phyloP scores from a whole-genome alignment of 64 coral and sea anemone genomes.

The Actinia tenebrosa region DNA sequence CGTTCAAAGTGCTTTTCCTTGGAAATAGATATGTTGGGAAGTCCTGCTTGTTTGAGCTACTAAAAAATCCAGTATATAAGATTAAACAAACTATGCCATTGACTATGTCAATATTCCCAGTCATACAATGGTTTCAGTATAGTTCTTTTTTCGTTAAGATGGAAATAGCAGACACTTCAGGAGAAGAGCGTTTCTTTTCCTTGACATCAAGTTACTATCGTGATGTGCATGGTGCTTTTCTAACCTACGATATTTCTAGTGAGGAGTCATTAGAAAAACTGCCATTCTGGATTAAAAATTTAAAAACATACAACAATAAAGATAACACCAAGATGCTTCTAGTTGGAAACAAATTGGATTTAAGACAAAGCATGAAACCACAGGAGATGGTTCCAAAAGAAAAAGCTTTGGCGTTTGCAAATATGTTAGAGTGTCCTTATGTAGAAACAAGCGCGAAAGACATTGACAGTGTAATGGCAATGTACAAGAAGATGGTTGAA shows the following conservation, averaged over 20 bases:
- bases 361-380: not conserved
- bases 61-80: not conserved
- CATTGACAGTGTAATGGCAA: not conserved
- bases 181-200: constrained; percentile 13
- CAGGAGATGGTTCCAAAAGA: not conserved
- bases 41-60: constrained; percentile 4
- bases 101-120: too few species aligned
- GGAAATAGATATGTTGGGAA: constrained; percentile 9
- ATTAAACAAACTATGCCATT: not conserved
- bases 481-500: not conserved
- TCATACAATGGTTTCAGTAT: not conserved
- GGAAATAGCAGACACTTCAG: constrained; percentile 13
- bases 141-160: not conserved
- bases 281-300: not conserved
- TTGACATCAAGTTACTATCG: not conserved
- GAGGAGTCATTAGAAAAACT: not conserved
- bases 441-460: constrained; percentile 10
- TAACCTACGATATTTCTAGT: constrained; percentile 14
- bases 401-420: not conserved
- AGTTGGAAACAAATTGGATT: constrained; percentile 24
- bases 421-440: not conserved
- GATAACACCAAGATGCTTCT: not conserved
- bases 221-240: not conserved
- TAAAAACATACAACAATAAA: not conserved
- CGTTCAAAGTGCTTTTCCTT: constrained; percentile 3